Percentiles rank a stretch among this genome's conserved stretches.
Evolutionary conservation across 2,888 invertebrate genomes (phyloP).

Genomic region (Panorpa germanica): DNA sequence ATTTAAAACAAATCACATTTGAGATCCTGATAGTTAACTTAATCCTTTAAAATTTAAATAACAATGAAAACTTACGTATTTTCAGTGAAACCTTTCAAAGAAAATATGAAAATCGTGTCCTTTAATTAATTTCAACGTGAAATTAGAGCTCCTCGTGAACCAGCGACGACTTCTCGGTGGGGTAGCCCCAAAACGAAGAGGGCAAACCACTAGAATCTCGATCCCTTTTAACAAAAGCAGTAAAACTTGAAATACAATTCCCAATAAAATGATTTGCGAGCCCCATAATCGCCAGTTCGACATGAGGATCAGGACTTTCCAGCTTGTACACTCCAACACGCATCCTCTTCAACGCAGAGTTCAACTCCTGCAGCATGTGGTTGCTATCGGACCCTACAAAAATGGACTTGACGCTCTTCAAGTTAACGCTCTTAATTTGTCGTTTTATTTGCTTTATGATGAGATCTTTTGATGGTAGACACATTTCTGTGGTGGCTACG

Average conservation of each 20-base stretch:
- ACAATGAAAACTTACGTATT: too few species aligned
- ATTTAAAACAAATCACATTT: too few species aligned
- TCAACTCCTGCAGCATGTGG: conserved; percentile 66
- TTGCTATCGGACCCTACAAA: conserved; percentile 90
- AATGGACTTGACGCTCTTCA: conserved; percentile 45
- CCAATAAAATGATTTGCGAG: conserved; percentile 88
- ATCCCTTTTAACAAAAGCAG: conserved; percentile 89
- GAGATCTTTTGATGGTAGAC: conserved; percentile 58
- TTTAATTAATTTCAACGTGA: too few species aligned
- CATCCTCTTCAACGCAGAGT: conserved; percentile 45
- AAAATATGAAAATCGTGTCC: too few species aligned
- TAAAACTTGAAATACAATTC: conserved; percentile 93
- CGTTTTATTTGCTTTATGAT: conserved; percentile 71
- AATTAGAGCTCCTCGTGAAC: too few species aligned
- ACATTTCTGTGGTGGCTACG: conserved; percentile 64
- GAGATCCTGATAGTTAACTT: too few species aligned
- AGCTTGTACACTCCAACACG: conserved; percentile 37
- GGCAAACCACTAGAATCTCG: conserved; percentile 66
- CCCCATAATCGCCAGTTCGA: conserved; percentile 81
- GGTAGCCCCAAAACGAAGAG: conserved; percentile 83
- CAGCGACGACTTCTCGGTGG: conserved; percentile 39
- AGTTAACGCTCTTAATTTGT: conserved; percentile 52
- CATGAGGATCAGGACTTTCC: conserved; percentile 52
- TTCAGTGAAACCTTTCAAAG: too few species aligned
- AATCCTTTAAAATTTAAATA: too few species aligned